phyloP scores from a whole-genome alignment of 2,797 vertebrate genomes.

The Phaenicophaeus curvirostris region DNA sequence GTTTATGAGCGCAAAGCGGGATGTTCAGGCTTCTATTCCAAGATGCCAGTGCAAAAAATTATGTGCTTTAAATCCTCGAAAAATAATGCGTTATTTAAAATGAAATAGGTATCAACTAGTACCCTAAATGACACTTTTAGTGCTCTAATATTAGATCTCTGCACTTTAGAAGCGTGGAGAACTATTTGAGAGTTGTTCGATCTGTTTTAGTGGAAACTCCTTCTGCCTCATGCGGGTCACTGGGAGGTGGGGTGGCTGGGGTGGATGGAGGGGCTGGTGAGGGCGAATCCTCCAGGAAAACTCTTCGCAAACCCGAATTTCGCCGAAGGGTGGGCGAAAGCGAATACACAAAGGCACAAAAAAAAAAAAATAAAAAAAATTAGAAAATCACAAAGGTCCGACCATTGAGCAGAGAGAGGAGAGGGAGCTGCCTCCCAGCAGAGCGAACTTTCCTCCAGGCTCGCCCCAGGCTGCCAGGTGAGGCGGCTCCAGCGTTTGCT shows the following conservation, averaged over 20 bases:
- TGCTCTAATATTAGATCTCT: neutral
- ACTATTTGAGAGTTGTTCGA: neutral
- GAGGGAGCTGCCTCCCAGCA: neutral
- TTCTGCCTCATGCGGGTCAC: neutral
- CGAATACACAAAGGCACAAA: too few species aligned
- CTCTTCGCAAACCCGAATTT: neutral
- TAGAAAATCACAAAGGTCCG: rapidly evolving
- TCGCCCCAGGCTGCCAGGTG: neutral
- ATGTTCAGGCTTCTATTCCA: neutral
- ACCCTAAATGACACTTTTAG: neutral
- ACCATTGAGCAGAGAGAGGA: neutral
- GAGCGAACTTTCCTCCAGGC: neutral
- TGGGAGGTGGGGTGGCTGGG: neutral
- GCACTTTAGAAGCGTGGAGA: neutral
- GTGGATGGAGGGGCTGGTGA: neutral
- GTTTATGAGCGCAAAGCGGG: neutral
- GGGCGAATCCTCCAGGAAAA: neutral
- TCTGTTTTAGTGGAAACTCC: neutral
- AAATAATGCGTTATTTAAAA: neutral
- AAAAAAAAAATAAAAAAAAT: too few species aligned
- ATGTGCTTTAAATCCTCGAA: neutral
- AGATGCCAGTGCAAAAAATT: neutral
- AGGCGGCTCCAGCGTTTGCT: too few species aligned
- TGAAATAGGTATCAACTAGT: neutral
- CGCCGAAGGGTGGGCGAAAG: neutral